Evolutionary conservation across 2,888 invertebrate species (phyloP).

Genomic region (Pseudococcus viburni): DNA sequence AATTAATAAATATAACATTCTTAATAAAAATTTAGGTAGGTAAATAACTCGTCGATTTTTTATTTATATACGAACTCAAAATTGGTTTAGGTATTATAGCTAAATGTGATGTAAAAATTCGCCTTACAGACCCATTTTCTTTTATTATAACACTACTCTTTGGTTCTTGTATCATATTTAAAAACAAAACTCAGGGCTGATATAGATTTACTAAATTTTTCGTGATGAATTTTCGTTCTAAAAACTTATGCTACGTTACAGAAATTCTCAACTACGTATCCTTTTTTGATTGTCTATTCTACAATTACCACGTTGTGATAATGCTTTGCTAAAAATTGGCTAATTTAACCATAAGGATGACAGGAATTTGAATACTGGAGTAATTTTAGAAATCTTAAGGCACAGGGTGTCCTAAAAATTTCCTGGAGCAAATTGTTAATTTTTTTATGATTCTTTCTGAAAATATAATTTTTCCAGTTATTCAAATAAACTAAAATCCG

Average conservation of each 20-base stretch:
- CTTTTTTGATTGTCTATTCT: too few relatives aligned
- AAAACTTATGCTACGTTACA: not conserved
- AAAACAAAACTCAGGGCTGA: not conserved
- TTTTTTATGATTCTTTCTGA: too few relatives aligned
- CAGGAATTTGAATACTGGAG: not conserved
- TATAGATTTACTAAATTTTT: conserved; percentile 19
- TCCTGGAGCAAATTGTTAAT: too few relatives aligned
- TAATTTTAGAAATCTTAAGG: too few relatives aligned
- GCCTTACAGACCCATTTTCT: not conserved
- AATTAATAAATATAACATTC: conserved; percentile 37
- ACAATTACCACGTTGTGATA: not conserved
- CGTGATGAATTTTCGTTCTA: not conserved
- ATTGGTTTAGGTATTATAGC: not conserved
- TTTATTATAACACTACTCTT: conserved; percentile 4
- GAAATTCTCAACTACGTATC: too few relatives aligned
- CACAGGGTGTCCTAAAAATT: too few relatives aligned
- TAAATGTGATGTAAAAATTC: too few relatives aligned
- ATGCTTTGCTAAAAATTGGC: not conserved
- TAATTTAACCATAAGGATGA: not conserved
- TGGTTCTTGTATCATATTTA: conserved; percentile 21
- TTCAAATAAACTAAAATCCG: too few relatives aligned
- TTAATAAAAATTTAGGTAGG: conserved; percentile 29
- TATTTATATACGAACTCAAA: not conserved
- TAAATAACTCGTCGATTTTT: conserved; percentile 22
- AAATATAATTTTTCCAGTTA: too few relatives aligned